These are phyloP conservation scores for Lasioglossum marginatum DNA, from an alignment of 2,888 invertebrate species.

Conservation along the genomic window DNA sequence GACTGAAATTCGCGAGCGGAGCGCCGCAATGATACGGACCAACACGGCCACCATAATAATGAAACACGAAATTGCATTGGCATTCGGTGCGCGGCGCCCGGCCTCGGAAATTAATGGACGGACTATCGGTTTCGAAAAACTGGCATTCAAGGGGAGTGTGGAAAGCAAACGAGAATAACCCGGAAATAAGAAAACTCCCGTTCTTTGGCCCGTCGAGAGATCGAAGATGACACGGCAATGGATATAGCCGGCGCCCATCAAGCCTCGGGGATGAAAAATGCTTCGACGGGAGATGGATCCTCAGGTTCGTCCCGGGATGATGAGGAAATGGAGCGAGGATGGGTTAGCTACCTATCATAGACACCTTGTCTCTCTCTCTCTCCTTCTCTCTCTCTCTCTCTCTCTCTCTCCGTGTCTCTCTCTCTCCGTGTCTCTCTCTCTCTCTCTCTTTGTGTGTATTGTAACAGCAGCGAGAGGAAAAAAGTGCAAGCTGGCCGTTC, in stretches of 20 bases:
- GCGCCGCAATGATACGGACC: neutral
- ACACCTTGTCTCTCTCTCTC: slow-evolving; percentile 10
- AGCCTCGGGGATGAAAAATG: slow-evolving; percentile 64
- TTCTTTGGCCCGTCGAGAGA: slow-evolving; percentile 1
- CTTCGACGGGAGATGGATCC: slow-evolving; percentile 44
- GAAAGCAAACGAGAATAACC: slow-evolving; percentile 12
- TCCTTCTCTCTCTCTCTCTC: neutral
- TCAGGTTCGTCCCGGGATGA: slow-evolving; percentile 26
- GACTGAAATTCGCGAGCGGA: neutral
- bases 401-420: neutral
- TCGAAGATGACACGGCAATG: slow-evolving; percentile 22
- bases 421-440: neutral
- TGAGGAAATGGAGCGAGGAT: slow-evolving; percentile 36
- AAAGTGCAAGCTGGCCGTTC: slow-evolving; percentile 7
- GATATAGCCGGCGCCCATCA: slow-evolving; percentile 52
- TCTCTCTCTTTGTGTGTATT: neutral
- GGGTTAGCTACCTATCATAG: slow-evolving; percentile 16
- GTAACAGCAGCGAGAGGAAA: slow-evolving; percentile 6
- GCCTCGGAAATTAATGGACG: slow-evolving; percentile 6
- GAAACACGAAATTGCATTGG: neutral
- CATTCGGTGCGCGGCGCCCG: neutral
- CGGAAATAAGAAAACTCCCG: slow-evolving; percentile 20
- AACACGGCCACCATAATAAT: neutral
- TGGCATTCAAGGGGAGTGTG: neutral
- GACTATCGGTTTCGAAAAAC: slow-evolving; percentile 1